phyloP scores from a whole-genome alignment of 2,888 invertebrate genomes.

The Heliconius hortense region DNA sequence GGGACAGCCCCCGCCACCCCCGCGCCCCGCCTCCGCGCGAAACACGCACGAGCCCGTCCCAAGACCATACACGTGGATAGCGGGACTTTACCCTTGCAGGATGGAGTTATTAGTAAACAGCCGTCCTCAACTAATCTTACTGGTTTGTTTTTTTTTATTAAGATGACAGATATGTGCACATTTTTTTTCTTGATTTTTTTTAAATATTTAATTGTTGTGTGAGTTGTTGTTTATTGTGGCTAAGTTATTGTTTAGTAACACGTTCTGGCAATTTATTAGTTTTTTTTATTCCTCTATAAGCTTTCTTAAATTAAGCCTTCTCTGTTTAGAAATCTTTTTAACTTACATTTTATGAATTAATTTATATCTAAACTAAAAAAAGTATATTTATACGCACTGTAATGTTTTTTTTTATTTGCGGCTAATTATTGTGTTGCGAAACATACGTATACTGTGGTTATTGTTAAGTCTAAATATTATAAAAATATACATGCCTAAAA shows the following conservation, averaged over 20 bases:
- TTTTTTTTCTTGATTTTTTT: neutral
- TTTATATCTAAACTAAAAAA: too few species aligned
- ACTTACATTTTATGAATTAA: too few species aligned
- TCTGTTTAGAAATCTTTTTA: too few species aligned
- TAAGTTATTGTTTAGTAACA: neutral
- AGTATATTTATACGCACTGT: neutral
- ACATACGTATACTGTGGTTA: constrained; percentile 17
- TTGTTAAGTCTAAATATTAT: neutral
- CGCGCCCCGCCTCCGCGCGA: constrained; percentile 72
- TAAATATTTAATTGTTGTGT: neutral
- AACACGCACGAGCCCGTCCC: constrained; percentile 87
- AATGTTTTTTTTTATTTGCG: constrained; percentile 13
- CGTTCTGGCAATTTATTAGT: neutral
- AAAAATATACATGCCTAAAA: neutral
- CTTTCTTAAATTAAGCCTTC: too few species aligned
- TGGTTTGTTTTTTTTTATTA: constrained; percentile 75
- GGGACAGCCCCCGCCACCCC: constrained; percentile 61
- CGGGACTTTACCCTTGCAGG: constrained; percentile 88
- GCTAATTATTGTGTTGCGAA: neutral
- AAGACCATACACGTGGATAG: constrained; percentile 96
- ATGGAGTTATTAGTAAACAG: constrained; percentile 89
- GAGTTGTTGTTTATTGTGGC: neutral
- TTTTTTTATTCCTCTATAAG: neutral
- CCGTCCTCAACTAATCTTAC: constrained; percentile 92
- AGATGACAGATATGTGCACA: too few species aligned